Conservation (phyloP, 92 coral and sea anemone species). For the Scolanthus callimorphus region DNA sequence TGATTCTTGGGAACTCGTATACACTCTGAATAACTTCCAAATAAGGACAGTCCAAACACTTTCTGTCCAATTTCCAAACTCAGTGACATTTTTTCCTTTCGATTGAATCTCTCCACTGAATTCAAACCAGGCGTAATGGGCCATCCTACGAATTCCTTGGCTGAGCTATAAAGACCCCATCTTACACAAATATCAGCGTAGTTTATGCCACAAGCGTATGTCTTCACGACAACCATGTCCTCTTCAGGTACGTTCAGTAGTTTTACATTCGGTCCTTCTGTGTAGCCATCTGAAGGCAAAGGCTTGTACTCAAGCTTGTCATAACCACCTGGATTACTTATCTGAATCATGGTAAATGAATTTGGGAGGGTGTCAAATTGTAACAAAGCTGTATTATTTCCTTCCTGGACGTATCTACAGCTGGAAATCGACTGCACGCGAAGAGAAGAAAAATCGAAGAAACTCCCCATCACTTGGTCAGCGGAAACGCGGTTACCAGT, state of each 20-base stretch:
- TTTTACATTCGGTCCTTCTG: constrained; percentile 80
- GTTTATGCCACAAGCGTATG: constrained; percentile 85
- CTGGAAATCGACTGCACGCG: too few relatives aligned
- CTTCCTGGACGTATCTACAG: too few relatives aligned
- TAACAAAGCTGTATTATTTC: too few relatives aligned
- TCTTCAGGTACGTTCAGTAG: constrained; percentile 56
- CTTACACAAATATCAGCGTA: constrained; percentile 94
- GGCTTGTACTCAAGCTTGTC: constrained; percentile 70
- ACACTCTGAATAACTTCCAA: constrained; percentile 82
- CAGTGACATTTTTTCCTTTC: constrained; percentile 79
- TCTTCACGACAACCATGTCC: constrained; percentile 74
- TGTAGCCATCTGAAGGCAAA: constrained; percentile 41
- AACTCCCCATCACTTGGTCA: too few relatives aligned
- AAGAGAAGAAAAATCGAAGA: too few relatives aligned
- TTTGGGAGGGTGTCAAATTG: too few relatives aligned
- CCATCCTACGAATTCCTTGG: constrained; percentile 93
- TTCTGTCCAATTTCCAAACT: constrained; percentile 80
- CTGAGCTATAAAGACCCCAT: constrained; percentile 94
- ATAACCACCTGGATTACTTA: constrained; percentile 88
- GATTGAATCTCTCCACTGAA: constrained; percentile 83
- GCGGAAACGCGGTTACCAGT: too few relatives aligned
- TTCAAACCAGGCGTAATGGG: constrained; percentile 99
- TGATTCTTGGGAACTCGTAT: constrained; percentile 83
- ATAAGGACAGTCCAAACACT: constrained; percentile 81
- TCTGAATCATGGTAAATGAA: constrained; percentile 62